Evolutionary conservation across 2,888 invertebrate species (phyloP).

Genomic region (Flexamia atlantica): DNA sequence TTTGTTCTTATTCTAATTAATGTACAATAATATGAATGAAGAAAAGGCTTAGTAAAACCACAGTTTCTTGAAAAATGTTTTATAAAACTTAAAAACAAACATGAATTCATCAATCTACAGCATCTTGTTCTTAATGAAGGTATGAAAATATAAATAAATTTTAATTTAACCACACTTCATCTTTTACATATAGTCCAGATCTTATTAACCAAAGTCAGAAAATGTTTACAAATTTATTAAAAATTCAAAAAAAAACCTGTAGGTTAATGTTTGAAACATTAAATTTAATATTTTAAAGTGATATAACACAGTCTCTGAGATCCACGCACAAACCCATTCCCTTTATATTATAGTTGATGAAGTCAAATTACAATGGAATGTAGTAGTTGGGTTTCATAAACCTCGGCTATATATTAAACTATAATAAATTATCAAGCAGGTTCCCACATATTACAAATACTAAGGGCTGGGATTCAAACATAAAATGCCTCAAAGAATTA

Average conservation of each 20-base stretch:
- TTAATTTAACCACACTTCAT: not conserved
- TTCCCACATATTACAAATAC: not conserved
- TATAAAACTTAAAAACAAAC: constrained; percentile 45
- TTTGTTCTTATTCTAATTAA: too few species aligned
- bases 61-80: constrained; percentile 26
- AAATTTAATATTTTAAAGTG: not conserved
- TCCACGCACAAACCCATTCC: constrained; percentile 3
- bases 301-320: constrained; percentile 33
- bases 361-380: constrained; percentile 34
- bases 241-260: constrained; percentile 5
- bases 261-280: not conserved
- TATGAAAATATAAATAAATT: too few species aligned
- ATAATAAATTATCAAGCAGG: not conserved
- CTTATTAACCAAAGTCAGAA: not conserved
- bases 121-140: constrained; percentile 13
- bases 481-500: not conserved
- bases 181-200: not conserved
- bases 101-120: not conserved
- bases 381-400: not conserved
- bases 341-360: not conserved
- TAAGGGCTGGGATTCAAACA: constrained; percentile 28
- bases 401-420: not conserved
- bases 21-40: too few species aligned
- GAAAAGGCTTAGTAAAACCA: not conserved
- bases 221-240: constrained; percentile 2